These are phyloP conservation scores for Trichacis sp. DNA, from an alignment of 2,888 invertebrate species.

Conservation along the genomic window DNA sequence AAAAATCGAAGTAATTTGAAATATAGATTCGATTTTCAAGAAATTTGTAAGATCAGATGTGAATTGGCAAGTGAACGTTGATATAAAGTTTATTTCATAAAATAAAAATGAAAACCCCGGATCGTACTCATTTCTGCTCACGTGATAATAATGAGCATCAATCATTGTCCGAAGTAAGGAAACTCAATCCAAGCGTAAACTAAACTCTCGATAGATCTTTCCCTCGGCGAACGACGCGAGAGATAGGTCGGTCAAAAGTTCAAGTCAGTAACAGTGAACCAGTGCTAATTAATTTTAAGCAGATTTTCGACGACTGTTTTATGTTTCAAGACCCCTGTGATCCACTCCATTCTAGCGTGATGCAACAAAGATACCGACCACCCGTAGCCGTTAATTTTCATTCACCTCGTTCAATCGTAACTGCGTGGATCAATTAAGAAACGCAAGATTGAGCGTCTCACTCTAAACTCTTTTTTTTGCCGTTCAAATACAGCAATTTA, in stretches of 20 bases:
- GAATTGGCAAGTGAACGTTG: no score
- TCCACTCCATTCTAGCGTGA: conserved; percentile 1
- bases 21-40: no score
- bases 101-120: no score
- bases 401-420: no score
- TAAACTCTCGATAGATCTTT: conserved; percentile 11
- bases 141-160: conserved; percentile 14
- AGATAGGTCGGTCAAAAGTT: conserved; percentile 29
- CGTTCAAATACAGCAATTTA: no score
- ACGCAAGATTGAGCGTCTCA: background rate
- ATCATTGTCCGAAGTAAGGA: conserved; percentile 10
- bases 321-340: background rate
- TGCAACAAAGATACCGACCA: background rate
- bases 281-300: conserved; percentile 25
- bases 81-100: no score
- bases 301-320: conserved; percentile 8
- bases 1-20: no score
- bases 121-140: background rate
- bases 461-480: no score
- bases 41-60: no score
- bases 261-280: conserved; percentile 19
- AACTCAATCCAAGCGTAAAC: conserved; percentile 9
- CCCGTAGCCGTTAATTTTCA: background rate
- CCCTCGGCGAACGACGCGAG: background rate
- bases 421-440: background rate